Evolutionary conservation across 2,888 invertebrate genomes (phyloP).

Genomic region (Scaeva pyrastri): DNA sequence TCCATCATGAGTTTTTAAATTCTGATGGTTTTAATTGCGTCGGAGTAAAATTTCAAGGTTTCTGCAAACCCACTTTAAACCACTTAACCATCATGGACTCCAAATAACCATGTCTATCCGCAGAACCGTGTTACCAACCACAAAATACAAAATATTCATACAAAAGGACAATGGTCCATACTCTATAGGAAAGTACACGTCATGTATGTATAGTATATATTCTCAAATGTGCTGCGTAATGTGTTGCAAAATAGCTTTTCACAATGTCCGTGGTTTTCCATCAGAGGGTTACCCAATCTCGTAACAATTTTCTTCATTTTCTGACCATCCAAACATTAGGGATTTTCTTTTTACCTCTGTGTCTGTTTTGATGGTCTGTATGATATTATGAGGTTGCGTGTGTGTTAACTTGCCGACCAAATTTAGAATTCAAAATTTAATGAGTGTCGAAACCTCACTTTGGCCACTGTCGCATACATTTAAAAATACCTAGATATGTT

Average conservation of each 20-base stretch:
- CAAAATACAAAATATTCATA: not conserved
- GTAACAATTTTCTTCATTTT: slow-evolving; percentile 12
- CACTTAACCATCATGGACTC: not conserved
- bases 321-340: not conserved
- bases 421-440: slow-evolving; percentile 64
- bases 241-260: not conserved
- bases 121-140: slow-evolving; percentile 1
- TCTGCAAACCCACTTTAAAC: not conserved
- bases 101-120: not conserved
- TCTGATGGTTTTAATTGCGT: not conserved
- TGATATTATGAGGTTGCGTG: no score
- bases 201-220: no score
- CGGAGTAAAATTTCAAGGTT: not conserved
- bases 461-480: slow-evolving; percentile 46
- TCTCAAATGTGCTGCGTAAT: not conserved
- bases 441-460: slow-evolving; percentile 66
- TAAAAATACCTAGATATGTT: not conserved
- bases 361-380: not conserved
- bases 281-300: not conserved
- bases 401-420: not conserved
- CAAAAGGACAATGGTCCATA: not conserved
- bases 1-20: slow-evolving; percentile 8
- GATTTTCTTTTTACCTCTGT: not conserved
- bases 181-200: no score
- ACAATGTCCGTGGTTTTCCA: slow-evolving; percentile 8